A percentile compares a stretch with the other conserved stretches of the same genome.
Conservation (phyloP, 2,797 vertebrate genomes). For the Calcarius lapponicus region DNA sequence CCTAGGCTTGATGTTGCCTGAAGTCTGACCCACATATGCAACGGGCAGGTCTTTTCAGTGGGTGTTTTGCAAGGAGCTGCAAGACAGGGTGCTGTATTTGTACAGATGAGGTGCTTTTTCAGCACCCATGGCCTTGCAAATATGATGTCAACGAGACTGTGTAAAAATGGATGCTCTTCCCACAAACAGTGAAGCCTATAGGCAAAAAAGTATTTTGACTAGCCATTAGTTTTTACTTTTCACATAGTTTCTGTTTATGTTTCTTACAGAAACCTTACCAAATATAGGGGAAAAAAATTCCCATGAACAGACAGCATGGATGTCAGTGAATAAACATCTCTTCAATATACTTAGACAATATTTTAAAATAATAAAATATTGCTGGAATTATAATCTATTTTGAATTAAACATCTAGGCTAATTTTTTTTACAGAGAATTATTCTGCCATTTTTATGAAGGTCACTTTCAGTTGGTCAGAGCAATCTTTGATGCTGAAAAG, state of each 20-base stretch:
- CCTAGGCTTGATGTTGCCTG: neutral
- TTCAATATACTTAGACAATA: neutral
- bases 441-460: neutral
- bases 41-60: neutral
- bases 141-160: neutral
- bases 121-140: neutral
- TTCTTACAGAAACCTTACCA: neutral
- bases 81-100: neutral
- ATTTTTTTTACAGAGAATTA: neutral
- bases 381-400: neutral
- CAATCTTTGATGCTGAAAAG: neutral
- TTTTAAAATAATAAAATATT: neutral
- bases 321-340: neutral
- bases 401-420: neutral
- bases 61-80: neutral
- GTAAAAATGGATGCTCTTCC: neutral
- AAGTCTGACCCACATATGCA: neutral
- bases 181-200: neutral
- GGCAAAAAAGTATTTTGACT: neutral
- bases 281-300: neutral
- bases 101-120: accelerated
- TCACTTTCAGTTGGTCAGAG: neutral
- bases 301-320: neutral
- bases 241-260: neutral
- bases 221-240: neutral